phyloP scores from a whole-genome alignment of 2,888 invertebrate genomes.

The Pegoplata infirma region DNA sequence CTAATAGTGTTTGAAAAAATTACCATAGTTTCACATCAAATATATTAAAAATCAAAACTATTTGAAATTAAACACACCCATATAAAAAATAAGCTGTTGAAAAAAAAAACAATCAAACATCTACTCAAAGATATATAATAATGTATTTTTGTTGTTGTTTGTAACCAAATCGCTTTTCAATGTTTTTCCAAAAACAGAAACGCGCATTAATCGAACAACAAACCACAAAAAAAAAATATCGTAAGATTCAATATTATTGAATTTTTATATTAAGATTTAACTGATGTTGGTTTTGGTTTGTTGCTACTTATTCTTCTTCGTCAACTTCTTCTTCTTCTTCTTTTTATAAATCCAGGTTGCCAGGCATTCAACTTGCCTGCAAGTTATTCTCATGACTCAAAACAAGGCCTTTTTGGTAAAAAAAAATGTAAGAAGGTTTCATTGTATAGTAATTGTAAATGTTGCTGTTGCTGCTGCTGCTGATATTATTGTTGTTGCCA shows the following conservation, averaged over 20 bases:
- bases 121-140: too few species aligned
- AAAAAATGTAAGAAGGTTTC: slow-evolving; percentile 28
- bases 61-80: too few species aligned
- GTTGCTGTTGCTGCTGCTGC: slow-evolving; percentile 3
- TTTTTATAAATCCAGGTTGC: background rate
- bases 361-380: background rate
- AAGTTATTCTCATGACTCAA: slow-evolving; percentile 49
- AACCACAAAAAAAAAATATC: background rate
- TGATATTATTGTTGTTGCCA: slow-evolving; percentile 5
- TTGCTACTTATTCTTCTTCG: slow-evolving; percentile 2
- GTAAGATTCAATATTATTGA: slow-evolving; percentile 31
- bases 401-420: slow-evolving; percentile 15
- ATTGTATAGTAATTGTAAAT: slow-evolving; percentile 36
- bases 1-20: too few species aligned
- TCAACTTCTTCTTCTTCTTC: slow-evolving; percentile 7
- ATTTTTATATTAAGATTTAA: slow-evolving; percentile 18
- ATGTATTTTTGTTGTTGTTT: too few species aligned
- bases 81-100: too few species aligned
- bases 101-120: too few species aligned
- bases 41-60: too few species aligned
- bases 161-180: slow-evolving; percentile 33
- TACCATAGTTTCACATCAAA: too few species aligned
- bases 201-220: slow-evolving; percentile 25
- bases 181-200: slow-evolving; percentile 32
- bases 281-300: background rate